Conservation (phyloP, 1,140 invertebrate genomes). For the Leptinotarsa texana region DNA sequence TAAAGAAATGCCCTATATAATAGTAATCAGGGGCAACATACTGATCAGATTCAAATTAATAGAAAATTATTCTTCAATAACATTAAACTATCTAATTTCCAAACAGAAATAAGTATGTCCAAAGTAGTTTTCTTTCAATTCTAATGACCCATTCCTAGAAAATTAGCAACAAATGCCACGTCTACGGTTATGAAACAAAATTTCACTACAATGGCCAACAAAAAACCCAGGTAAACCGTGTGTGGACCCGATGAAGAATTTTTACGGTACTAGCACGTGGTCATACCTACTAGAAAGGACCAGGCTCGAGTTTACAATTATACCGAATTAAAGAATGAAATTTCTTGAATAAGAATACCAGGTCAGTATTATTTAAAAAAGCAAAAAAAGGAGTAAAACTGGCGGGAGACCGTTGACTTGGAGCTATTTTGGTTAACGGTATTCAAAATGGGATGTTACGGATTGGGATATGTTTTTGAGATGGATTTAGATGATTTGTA, state of each 20-base stretch:
- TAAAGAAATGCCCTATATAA: too few species aligned
- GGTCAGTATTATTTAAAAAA: constrained; percentile 4
- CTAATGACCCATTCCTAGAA: background rate
- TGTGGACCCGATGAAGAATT: constrained; percentile 5
- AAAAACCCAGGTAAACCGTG: constrained; percentile 2
- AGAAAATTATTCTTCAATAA: too few species aligned
- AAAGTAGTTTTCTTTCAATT: too few species aligned
- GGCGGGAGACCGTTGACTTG: constrained; percentile 2
- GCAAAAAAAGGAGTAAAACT: background rate
- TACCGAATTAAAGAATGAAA: constrained; percentile 8
- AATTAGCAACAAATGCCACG: background rate
- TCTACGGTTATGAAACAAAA: background rate
- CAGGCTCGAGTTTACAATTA: constrained; percentile 8
- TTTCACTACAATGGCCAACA: background rate
- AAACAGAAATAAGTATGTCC: too few species aligned
- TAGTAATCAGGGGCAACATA: too few species aligned
- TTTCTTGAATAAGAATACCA: constrained; percentile 6
- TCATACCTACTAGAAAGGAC: constrained; percentile 5
- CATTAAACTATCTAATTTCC: too few species aligned
- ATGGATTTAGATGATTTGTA: too few species aligned
- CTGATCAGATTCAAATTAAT: too few species aligned
- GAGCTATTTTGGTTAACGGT: background rate
- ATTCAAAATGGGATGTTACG: background rate
- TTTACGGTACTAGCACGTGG: constrained; percentile 4
- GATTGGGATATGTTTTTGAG: background rate